phyloP scores from a whole-genome alignment of 1,140 invertebrate genomes.

The Drosophila suzukii region DNA sequence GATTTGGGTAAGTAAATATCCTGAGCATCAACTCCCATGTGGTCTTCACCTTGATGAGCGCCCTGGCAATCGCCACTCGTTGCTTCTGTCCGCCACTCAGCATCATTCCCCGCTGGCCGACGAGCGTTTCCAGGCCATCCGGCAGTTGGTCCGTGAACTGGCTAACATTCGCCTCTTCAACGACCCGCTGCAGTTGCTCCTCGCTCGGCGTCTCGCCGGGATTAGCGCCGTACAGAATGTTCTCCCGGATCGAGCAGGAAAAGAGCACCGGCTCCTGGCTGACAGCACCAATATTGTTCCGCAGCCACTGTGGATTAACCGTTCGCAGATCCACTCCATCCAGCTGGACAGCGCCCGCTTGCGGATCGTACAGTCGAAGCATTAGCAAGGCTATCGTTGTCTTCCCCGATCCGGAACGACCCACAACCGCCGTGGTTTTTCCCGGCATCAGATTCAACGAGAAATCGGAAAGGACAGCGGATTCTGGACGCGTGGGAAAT shows the following conservation, averaged over 20 bases:
- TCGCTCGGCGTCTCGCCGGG: constrained; percentile 84
- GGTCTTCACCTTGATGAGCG: constrained; percentile 90
- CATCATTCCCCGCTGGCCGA: constrained; percentile 92
- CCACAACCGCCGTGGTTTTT: constrained; percentile 91
- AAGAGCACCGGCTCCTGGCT: constrained; percentile 93
- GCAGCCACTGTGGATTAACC: constrained; percentile 89
- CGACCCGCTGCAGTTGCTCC: constrained; percentile 87
- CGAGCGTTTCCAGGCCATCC: constrained; percentile 90
- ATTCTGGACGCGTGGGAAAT: constrained; percentile 90
- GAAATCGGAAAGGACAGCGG: constrained; percentile 88
- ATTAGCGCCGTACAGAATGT: constrained; percentile 92
- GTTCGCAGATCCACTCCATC: constrained; percentile 88
- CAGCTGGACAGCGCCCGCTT: constrained; percentile 87
- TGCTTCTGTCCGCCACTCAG: constrained; percentile 95
- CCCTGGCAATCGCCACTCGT: constrained; percentile 94
- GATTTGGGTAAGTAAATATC: constrained; percentile 13
- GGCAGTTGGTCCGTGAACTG: constrained; percentile 91
- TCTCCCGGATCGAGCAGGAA: constrained; percentile 91
- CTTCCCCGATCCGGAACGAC: constrained; percentile 94
- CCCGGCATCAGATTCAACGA: constrained; percentile 89
- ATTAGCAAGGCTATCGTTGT: constrained; percentile 91
- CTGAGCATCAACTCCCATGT: background rate
- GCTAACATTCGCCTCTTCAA: constrained; percentile 91
- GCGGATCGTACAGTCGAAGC: constrained; percentile 93
- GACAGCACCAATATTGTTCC: constrained; percentile 91